A percentile compares a stretch with the other conserved stretches of the same genome.
Evolutionary conservation across 2,797 vertebrate species (phyloP).

Genomic region (Manis pentadactyla): DNA sequence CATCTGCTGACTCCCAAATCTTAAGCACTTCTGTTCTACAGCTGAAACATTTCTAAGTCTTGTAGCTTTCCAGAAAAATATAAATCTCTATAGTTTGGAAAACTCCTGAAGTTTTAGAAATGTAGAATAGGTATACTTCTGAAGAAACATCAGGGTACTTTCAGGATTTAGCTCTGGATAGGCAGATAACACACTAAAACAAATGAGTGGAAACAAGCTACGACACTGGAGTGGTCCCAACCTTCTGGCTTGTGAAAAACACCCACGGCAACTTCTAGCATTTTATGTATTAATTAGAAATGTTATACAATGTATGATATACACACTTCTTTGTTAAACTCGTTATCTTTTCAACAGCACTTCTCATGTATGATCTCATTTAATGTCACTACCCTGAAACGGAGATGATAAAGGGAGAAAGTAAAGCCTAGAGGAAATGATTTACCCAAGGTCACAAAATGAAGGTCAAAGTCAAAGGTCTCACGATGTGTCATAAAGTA

Average conservation of each 20-base stretch:
- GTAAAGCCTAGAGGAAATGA: not conserved
- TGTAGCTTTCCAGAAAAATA: not conserved
- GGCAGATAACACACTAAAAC: not conserved
- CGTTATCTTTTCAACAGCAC: not conserved
- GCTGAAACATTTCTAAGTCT: not conserved
- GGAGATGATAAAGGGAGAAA: not conserved
- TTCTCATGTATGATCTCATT: not conserved
- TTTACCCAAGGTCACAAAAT: not conserved
- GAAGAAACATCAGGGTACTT: not conserved
- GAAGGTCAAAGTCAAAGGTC: not conserved
- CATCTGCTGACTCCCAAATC: not conserved
- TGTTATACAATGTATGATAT: not conserved
- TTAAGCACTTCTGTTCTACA: not conserved
- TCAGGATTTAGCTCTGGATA: not conserved
- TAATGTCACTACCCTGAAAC: not conserved
- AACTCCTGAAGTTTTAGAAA: constrained; percentile 10
- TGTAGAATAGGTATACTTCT: not conserved
- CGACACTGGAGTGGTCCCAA: not conserved
- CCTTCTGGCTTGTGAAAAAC: constrained; percentile 3
- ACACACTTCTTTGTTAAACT: not conserved
- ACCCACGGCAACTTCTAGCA: not conserved
- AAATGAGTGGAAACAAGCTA: not conserved
- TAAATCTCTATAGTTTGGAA: not conserved
- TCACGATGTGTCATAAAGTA: not conserved
- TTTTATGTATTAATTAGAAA: not conserved